Evolutionary conservation across 2,888 invertebrate species (phyloP).

Genomic region (Boloria selene): DNA sequence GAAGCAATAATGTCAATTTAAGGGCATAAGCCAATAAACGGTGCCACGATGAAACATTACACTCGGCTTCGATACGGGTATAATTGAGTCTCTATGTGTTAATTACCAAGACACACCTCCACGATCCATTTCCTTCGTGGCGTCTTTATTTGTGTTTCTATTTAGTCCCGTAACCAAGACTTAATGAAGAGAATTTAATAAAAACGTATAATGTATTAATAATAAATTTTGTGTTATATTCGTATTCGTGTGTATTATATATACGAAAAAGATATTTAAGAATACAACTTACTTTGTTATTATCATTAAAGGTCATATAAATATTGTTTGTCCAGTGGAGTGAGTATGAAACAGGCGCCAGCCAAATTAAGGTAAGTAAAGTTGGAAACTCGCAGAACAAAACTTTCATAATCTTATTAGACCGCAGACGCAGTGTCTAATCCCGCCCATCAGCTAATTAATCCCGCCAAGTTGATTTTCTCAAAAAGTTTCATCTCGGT

Average conservation of each 20-base stretch:
- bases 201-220: constrained; percentile 7
- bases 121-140: constrained; percentile 57
- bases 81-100: constrained; percentile 73
- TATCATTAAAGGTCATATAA: constrained; percentile 8
- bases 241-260: not conserved
- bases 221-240: not conserved
- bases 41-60: constrained; percentile 66
- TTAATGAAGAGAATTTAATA: constrained; percentile 19
- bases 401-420: constrained; percentile 81
- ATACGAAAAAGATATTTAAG: not conserved
- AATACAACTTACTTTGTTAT: not conserved
- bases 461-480: constrained; percentile 78
- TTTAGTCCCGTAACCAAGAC: constrained; percentile 39
- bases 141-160: constrained; percentile 51
- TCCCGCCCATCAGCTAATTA: constrained; percentile 82
- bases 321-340: constrained; percentile 34
- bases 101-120: constrained; percentile 64
- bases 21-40: constrained; percentile 37
- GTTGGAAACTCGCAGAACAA: constrained; percentile 73
- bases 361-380: constrained; percentile 76
- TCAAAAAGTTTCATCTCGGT: constrained; percentile 77
- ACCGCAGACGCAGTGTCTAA: constrained; percentile 74
- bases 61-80: constrained; percentile 63
- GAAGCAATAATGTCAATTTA: constrained; percentile 29
- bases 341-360: constrained; percentile 57